Conservation (phyloP, 2,113 vertebrate species). For the Pomatostomus ruficeps region DNA sequence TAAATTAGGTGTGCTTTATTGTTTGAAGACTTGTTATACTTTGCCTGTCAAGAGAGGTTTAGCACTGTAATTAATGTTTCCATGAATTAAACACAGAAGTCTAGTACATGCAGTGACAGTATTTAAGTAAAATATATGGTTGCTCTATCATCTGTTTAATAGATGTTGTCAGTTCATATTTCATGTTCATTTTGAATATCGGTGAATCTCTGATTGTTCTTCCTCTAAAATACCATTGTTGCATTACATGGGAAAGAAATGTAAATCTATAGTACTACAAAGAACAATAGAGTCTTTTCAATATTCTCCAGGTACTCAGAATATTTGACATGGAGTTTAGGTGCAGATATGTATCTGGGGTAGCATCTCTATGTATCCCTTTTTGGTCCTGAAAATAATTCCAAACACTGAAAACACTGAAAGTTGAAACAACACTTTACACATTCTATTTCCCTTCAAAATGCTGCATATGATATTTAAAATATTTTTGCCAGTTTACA, state of each 20-base stretch:
- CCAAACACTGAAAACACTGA: not conserved
- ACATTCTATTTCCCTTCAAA: not conserved
- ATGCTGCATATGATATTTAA: not conserved
- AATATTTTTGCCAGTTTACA: not conserved
- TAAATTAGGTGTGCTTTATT: constrained; percentile 38
- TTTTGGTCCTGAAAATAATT: not conserved
- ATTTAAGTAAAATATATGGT: constrained; percentile 5
- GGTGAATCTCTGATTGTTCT: not conserved
- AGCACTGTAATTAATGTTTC: not conserved
- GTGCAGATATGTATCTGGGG: not conserved
- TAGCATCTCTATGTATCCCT: not conserved
- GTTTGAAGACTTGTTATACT: constrained; percentile 24
- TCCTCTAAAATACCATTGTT: not conserved
- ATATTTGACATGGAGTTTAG: not conserved
- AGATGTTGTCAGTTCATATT: not conserved
- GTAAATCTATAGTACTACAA: not conserved
- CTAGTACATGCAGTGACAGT: not conserved
- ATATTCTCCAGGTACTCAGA: not conserved
- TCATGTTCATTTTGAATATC: not conserved
- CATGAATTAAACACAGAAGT: constrained; percentile 15
- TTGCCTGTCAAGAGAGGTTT: not conserved
- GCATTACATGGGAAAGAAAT: not conserved
- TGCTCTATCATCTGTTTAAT: not conserved
- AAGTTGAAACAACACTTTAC: not conserved
- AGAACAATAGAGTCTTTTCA: not conserved